A percentile compares a stretch with the other conserved stretches of the same genome.
These are phyloP conservation scores for Anseranas semipalmata DNA, from an alignment of 2,113 vertebrate species.

Conservation along the genomic window DNA sequence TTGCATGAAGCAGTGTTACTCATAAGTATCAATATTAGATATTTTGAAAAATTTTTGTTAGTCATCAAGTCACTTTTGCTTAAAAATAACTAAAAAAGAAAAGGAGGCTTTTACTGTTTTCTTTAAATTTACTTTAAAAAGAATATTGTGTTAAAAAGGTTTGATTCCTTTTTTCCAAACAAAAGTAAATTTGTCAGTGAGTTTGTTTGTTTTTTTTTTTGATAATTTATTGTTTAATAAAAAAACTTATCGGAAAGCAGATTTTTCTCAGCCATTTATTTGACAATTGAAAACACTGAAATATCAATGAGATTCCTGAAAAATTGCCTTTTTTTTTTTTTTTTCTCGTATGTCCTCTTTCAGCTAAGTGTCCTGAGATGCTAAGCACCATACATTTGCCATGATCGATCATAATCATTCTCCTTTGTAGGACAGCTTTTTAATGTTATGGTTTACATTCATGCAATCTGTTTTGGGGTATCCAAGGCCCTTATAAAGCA, in stretches of 20 bases:
- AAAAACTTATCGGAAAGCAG: background rate
- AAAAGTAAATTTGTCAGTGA: background rate
- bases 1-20: background rate
- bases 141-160: rapidly evolving
- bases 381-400: rapidly evolving
- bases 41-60: background rate
- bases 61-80: background rate
- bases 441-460: background rate
- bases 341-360: background rate
- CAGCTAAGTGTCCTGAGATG: background rate
- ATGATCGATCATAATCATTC: background rate
- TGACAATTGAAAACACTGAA: background rate
- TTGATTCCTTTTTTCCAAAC: background rate
- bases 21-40: background rate
- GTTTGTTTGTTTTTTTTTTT: background rate
- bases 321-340: background rate
- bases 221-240: background rate
- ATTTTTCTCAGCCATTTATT: background rate
- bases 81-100: background rate
- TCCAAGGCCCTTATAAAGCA: background rate
- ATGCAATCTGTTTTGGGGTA: background rate
- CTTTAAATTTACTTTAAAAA: background rate
- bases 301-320: background rate
- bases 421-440: background rate
- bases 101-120: background rate